Base-by-base conservation (phyloP, 2,888 invertebrate species). In the Argyresthia albistria region DNA sequence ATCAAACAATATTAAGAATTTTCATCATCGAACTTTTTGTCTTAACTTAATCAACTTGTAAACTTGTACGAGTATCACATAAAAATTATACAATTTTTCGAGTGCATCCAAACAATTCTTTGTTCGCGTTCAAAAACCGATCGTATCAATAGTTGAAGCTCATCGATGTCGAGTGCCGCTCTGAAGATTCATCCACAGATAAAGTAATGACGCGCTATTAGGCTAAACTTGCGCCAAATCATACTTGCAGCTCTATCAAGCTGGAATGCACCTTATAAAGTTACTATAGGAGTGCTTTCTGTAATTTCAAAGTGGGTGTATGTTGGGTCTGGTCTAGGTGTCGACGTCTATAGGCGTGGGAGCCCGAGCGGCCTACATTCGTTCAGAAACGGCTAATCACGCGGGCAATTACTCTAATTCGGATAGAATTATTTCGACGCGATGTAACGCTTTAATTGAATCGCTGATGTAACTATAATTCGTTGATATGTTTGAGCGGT, bases 401-500 rank as follows among this genome's bases (percentile, higher is more conserved):
- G 70, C 73, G 69, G 67, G 70, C 82, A 80, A 81, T 84, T 82
- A 83, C 80, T 82, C 80, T 79, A 80, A 83, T 83, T 81, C 80
- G 70, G 72, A 66, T 70, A 62, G 73, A 79, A 81, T 81, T 78
- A 78, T 76, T 72, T 68, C 69, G 67, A 54, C 45, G 62, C 68
- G 60, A 75, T 71, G 78, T 76, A 80, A 77, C 77, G 74, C 70
- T 77, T 78, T 80, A 83, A 81, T 82, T 83, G 80, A 80, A 81
- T 77, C 76, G 79, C 75, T 76, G 76, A 71, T 64, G 63, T 67
- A 65, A 65, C 57, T 52, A 43, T 50, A 43, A 42, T 42, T 47
- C 14, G 25, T 50, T n/a, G 11, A 12, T 15, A 11, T 25, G 43
- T 35, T 50, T 49, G 37, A 42, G 39, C 16, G 43, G 43, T 11